A percentile compares a stretch with the other conserved stretches of the same genome.
Evolutionary conservation across 2,888 invertebrate species (phyloP).

Genomic region (Pseudoips prasinana): DNA sequence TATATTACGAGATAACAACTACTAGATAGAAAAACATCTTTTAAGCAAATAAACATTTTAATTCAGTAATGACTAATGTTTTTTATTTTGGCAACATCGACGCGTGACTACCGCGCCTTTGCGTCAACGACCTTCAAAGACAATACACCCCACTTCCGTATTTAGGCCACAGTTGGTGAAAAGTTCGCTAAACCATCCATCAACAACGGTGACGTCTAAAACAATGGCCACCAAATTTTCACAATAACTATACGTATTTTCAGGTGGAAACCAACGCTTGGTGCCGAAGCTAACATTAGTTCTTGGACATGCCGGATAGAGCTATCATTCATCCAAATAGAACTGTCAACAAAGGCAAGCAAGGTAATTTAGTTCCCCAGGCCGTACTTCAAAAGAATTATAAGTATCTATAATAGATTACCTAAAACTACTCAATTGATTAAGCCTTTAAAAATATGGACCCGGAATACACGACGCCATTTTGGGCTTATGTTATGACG

Average conservation of each 20-base stretch:
- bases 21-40: not conserved
- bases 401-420: too few species aligned
- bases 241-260: constrained; percentile 25
- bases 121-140: constrained; percentile 36
- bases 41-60: not conserved
- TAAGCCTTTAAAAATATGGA: too few species aligned
- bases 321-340: too few species aligned
- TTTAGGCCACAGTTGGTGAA: constrained; percentile 47
- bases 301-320: too few species aligned
- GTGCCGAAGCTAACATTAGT: not conserved
- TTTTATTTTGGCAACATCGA: constrained; percentile 15
- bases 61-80: constrained; percentile 2
- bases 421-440: too few species aligned
- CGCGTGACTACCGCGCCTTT: constrained; percentile 34
- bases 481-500: too few species aligned
- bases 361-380: too few species aligned
- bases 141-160: constrained; percentile 48
- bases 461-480: too few species aligned
- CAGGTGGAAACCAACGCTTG: constrained; percentile 6
- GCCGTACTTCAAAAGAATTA: too few species aligned
- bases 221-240: constrained; percentile 47
- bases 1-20: too few species aligned
- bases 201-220: constrained; percentile 48
- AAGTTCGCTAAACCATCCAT: constrained; percentile 53
- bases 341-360: too few species aligned